Evolutionary conservation across 2,888 invertebrate species (phyloP).

Genomic region (Acleris emargana): DNA sequence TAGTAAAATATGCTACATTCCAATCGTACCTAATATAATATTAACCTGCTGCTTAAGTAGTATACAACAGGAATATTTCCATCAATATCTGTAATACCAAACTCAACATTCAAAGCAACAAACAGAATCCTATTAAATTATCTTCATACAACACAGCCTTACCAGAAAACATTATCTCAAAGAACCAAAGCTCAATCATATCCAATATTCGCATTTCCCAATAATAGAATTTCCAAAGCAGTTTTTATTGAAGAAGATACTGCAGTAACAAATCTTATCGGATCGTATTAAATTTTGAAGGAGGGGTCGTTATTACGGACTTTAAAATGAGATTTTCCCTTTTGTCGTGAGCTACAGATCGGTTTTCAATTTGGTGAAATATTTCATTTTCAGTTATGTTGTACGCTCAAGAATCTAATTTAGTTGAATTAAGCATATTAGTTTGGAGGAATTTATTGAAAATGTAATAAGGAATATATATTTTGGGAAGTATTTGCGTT

Average conservation of each 20-base stretch:
- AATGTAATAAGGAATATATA: too few relatives aligned
- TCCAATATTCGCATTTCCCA: slow-evolving; percentile 27
- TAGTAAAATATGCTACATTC: too few relatives aligned
- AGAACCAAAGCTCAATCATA: slow-evolving; percentile 3
- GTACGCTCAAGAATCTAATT: slow-evolving; percentile 6
- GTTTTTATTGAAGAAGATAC: slow-evolving; percentile 23
- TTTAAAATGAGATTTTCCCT: slow-evolving; percentile 48
- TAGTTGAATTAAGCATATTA: too few relatives aligned
- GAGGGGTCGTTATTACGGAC: slow-evolving; percentile 31
- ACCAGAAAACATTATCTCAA: not conserved
- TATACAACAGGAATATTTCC: too few relatives aligned
- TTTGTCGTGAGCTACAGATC: slow-evolving; percentile 42
- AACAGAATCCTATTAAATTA: not conserved
- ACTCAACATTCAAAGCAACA: not conserved
- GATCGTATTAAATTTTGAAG: slow-evolving; percentile 46
- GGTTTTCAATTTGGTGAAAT: slow-evolving; percentile 47
- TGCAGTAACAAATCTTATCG: slow-evolving; percentile 35
- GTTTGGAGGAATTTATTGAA: too few relatives aligned
- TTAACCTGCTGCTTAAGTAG: too few relatives aligned
- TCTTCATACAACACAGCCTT: too few relatives aligned
- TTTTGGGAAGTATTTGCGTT: too few relatives aligned
- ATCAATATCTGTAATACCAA: not conserved
- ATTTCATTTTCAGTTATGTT: slow-evolving; percentile 25
- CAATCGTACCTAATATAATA: too few relatives aligned
- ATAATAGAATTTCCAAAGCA: slow-evolving; percentile 31